phyloP scores from a whole-genome alignment of 2,888 invertebrate species.

The Polydrusus cervinus region DNA sequence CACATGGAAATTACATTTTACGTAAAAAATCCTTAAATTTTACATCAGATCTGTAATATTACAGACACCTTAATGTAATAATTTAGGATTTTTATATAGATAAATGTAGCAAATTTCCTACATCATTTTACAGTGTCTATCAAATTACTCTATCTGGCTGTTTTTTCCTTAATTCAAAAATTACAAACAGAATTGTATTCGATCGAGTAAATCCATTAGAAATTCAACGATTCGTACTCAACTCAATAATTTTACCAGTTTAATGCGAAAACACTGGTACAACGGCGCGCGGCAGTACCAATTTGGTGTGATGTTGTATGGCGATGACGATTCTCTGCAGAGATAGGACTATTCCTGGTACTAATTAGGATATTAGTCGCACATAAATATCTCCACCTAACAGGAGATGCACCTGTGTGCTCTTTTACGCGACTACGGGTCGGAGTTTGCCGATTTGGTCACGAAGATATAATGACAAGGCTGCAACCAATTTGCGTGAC shows the following conservation, averaged over 20 bases:
- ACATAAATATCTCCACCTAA: slow-evolving; percentile 52
- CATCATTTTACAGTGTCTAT: too few species aligned
- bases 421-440: slow-evolving; percentile 40
- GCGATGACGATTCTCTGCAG: slow-evolving; percentile 40
- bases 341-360: slow-evolving; percentile 57
- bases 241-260: slow-evolving; percentile 40
- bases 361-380: slow-evolving; percentile 60
- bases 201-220: too few species aligned
- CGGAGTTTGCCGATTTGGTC: slow-evolving; percentile 43
- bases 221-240: too few species aligned
- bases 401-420: slow-evolving; percentile 52
- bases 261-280: slow-evolving; percentile 53
- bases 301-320: slow-evolving; percentile 52
- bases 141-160: too few species aligned
- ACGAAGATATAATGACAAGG: slow-evolving; percentile 29
- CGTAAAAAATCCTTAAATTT: too few species aligned
- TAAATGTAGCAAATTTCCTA: too few species aligned
- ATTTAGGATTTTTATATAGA: too few species aligned
- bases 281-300: slow-evolving; percentile 51
- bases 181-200: too few species aligned
- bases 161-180: too few species aligned
- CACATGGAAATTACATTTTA: too few species aligned
- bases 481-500: slow-evolving; percentile 12
- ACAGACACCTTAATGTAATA: too few species aligned
- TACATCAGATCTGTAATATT: too few species aligned